Conservation (phyloP, 37 sponge, comb jelly and placozoan species). For the Tethya wilhelma region DNA sequence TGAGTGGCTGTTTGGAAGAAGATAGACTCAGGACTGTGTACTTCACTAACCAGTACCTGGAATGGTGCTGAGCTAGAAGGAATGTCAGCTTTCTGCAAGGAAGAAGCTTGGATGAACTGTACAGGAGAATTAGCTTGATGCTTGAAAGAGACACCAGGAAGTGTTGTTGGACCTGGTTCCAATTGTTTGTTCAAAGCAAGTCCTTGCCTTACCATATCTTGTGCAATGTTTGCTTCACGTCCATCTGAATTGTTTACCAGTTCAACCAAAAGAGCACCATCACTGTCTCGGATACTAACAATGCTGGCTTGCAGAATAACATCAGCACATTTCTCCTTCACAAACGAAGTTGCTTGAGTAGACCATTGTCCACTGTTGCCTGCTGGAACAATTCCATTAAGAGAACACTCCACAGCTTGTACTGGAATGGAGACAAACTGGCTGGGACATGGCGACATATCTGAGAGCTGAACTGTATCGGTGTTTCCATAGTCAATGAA, state of each 20-base stretch:
- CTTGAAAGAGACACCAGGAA: no score
- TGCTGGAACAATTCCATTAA: constrained; percentile 3
- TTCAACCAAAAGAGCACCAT: no score
- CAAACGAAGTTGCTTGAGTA: not conserved
- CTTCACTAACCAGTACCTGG: constrained; percentile 31
- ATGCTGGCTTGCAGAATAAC: not conserved
- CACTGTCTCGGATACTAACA: not conserved
- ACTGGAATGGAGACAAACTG: constrained; percentile 27
- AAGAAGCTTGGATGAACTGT: no score
- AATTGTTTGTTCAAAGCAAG: no score
- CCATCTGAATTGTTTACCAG: no score
- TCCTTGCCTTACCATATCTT: no score
- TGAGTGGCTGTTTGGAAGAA: constrained; percentile 26
- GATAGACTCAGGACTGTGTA: constrained; percentile 11
- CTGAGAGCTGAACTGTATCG: constrained; percentile 26
- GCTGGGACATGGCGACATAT: constrained; percentile 15
- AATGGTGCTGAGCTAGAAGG: no score
- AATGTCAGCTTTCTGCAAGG: no score
- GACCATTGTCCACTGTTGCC: not conserved
- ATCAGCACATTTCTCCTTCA: not conserved
- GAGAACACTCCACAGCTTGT: constrained; percentile 26
- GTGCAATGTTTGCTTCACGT: no score
- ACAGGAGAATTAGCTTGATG: no score
- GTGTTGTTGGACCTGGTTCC: no score
- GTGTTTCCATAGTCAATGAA: constrained; percentile 80